Conservation (phyloP, 1,140 invertebrate species). For the Zaprionus capensis region DNA sequence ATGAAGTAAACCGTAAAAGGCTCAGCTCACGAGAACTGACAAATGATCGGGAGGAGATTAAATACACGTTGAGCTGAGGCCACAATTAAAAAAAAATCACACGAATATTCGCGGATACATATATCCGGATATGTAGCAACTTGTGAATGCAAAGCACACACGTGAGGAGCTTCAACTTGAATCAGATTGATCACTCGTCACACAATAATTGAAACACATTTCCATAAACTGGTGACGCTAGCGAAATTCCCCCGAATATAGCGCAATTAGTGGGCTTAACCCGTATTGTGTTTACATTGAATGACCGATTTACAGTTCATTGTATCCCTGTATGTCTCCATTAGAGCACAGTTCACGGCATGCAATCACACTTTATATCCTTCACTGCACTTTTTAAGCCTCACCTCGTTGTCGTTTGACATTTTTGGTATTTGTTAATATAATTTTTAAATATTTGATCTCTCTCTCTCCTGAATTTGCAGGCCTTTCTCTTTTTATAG, state of each 20-base stretch:
- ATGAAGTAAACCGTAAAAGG: background rate
- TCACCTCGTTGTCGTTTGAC: conserved; percentile 12
- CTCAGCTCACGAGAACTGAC: conserved; percentile 3
- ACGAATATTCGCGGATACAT: background rate
- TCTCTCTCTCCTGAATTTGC: background rate
- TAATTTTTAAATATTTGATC: background rate
- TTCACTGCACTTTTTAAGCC: conserved; percentile 28
- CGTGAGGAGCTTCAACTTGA: conserved; percentile 14
- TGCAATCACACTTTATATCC: background rate
- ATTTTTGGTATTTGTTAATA: background rate
- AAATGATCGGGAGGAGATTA: conserved; percentile 4
- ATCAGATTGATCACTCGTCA: conserved; percentile 20
- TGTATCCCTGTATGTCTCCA: background rate
- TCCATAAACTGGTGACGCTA: conserved; percentile 32
- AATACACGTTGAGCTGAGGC: background rate
- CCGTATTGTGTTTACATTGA: conserved; percentile 52
- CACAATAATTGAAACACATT: conserved; percentile 40
- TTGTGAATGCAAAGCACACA: conserved; percentile 49
- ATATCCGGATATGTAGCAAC: conserved; percentile 45
- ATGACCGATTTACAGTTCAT: conserved; percentile 25
- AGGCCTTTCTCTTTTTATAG: background rate
- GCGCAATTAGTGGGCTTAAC: conserved; percentile 33
- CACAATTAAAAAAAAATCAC: conserved; percentile 14
- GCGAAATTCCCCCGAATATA: conserved; percentile 46
- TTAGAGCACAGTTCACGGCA: background rate